These are phyloP conservation scores for Elysia chlorotica DNA, from an alignment of 1,140 invertebrate species.

Conservation along the genomic window DNA sequence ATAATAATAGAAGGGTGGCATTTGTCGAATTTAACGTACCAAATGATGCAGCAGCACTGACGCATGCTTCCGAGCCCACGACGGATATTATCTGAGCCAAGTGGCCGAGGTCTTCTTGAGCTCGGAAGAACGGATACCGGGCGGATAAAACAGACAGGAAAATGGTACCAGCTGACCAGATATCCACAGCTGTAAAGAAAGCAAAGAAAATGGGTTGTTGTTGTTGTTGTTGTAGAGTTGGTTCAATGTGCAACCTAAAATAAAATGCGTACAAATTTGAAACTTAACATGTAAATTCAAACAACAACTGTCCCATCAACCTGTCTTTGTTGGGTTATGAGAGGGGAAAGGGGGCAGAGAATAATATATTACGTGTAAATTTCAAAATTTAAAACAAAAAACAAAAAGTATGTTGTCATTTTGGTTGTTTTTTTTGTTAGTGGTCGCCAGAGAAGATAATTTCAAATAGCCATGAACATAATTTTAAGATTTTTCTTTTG, in stretches of 20 bases:
- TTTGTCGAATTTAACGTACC: constrained; percentile 67
- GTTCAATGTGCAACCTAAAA: too few relatives aligned
- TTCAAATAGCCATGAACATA: too few relatives aligned
- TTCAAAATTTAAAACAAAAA: too few relatives aligned
- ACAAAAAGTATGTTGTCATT: too few relatives aligned
- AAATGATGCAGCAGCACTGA: constrained; percentile 72
- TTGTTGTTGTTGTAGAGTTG: too few relatives aligned
- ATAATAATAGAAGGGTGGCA: too few relatives aligned
- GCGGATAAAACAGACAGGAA: constrained; percentile 79
- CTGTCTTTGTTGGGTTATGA: not conserved
- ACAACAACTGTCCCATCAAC: not conserved
- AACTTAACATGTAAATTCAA: not conserved
- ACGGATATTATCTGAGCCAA: constrained; percentile 82
- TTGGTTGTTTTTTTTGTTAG: too few relatives aligned
- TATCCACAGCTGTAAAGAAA: constrained; percentile 74
- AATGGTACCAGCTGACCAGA: constrained; percentile 89
- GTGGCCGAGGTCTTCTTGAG: constrained; percentile 79
- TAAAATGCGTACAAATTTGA: not conserved
- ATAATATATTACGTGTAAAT: too few relatives aligned
- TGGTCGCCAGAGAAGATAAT: too few relatives aligned
- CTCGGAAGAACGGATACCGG: constrained; percentile 83
- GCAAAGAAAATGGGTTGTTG: not conserved
- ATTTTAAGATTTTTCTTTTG: too few relatives aligned
- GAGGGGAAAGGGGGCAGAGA: too few relatives aligned
- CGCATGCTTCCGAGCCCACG: constrained; percentile 75